Evolutionary conservation across 2,797 vertebrate genomes (phyloP).

Genomic region (Aldrovandia affinis): DNA sequence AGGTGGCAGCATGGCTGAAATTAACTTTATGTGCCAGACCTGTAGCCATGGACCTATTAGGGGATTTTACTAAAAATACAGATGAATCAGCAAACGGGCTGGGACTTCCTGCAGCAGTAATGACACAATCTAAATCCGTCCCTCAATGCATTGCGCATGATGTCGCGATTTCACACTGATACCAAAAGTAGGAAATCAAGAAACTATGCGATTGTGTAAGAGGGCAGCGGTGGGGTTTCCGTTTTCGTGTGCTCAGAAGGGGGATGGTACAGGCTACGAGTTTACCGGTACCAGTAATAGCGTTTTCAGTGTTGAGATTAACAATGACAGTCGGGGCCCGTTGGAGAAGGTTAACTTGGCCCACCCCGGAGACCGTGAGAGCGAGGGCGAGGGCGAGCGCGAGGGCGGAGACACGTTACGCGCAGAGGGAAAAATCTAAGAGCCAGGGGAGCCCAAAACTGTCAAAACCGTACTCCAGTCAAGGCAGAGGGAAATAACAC

Average conservation of each 20-base stretch:
- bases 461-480: constrained; percentile 8
- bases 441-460: background rate
- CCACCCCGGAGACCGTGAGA: background rate
- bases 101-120: constrained; percentile 6
- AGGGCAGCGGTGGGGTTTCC: constrained; percentile 41
- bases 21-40: background rate
- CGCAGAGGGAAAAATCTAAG: background rate
- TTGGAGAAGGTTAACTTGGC: background rate
- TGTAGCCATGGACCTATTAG: background rate
- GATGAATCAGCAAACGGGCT: constrained; percentile 1
- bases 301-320: constrained; percentile 42
- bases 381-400: background rate
- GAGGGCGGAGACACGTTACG: background rate
- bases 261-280: constrained; percentile 39
- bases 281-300: constrained; percentile 49
- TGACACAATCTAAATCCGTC: constrained; percentile 6
- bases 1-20: background rate
- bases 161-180: constrained; percentile 4
- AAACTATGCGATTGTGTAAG: constrained; percentile 27
- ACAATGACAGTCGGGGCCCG: constrained; percentile 36
- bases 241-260: constrained; percentile 23
- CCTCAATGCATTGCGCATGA: background rate
- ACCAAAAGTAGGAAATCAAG: constrained; percentile 25
- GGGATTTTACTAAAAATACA: background rate
- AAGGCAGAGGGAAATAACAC: constrained; percentile 12